Percentiles rank a stretch among this genome's conserved stretches.
phyloP scores from a whole-genome alignment of 2,888 invertebrate genomes.

The Ptychoptera contaminata region DNA sequence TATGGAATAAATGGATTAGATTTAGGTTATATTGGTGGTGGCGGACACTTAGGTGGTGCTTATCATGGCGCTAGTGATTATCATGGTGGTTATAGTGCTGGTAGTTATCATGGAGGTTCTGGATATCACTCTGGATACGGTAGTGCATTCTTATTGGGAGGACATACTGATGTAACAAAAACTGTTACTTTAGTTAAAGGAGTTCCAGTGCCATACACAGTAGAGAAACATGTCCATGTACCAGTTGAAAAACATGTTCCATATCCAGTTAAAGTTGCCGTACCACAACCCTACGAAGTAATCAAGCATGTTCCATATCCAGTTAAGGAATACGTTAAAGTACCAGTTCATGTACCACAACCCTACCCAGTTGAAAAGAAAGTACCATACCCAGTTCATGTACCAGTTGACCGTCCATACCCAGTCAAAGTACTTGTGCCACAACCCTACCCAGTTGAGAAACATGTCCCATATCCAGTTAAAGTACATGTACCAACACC shows the following conservation, averaged over 20 bases:
- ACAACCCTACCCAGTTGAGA: slow-evolving; percentile 49
- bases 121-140: slow-evolving; percentile 2
- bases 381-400: slow-evolving; percentile 39
- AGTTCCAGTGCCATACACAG: slow-evolving; percentile 55
- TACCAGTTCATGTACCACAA: slow-evolving; percentile 41
- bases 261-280: slow-evolving; percentile 36
- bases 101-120: slow-evolving; percentile 9
- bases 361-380: slow-evolving; percentile 45
- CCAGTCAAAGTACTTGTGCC: slow-evolving; percentile 51
- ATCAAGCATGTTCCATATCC: slow-evolving; percentile 42
- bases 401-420: slow-evolving; percentile 44
- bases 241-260: slow-evolving; percentile 48
- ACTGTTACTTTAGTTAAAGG: slow-evolving; percentile 59
- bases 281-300: slow-evolving; percentile 26
- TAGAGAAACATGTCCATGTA: slow-evolving; percentile 43
- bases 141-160: slow-evolving; percentile 25
- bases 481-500: slow-evolving; percentile 47
- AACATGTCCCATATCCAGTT: slow-evolving; percentile 37
- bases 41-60: slow-evolving; percentile 37
- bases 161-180: slow-evolving; percentile 42
- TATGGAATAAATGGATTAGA: slow-evolving; percentile 62
- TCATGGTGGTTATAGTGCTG: neutral
- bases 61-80: slow-evolving; percentile 18
- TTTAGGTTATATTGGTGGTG: slow-evolving; percentile 53
- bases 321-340: slow-evolving; percentile 41